Base-by-base conservation (phyloP, 2,113 vertebrate species). In the Rhinogobius similis region DNA sequence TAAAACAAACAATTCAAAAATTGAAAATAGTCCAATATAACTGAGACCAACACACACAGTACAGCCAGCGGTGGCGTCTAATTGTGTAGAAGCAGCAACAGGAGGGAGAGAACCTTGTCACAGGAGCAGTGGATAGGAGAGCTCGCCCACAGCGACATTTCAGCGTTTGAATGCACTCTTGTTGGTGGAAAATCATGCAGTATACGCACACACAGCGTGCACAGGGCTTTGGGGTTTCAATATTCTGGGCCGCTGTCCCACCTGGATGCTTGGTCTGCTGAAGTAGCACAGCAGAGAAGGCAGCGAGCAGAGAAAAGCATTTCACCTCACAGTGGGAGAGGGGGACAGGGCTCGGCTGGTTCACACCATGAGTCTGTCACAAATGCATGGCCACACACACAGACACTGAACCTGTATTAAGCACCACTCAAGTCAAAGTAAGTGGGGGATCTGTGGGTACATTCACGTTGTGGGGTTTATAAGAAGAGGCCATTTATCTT, bases 241-340 rank as follows among this genome's bases (percentile, higher is more conserved):
- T 78, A 72, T 75, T 79, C 61, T 58, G 21, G 39, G 72, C 58
- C 68, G 66, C 65, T 76, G 75, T 77, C 82, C 84, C 84, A 88
- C 83, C 84, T 80, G 86, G 73, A 75, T 77, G 83, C 73, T 55
- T 65, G 5, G 67, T 68, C 70, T 70, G 78, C 85, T 71, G 23
- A 72, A 77, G 80, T 81, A 86, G 82, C 38, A 67, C 72, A 74
- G 70, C 66, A 76, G 75, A 78, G 27, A 68, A 86, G 46, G 83
- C 78, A 83, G 83, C 67, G 61, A 75, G 78, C 70, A 58, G 80
- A 82, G 74, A 84, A 91, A 87, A 88, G 78, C 76, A 82, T 86
- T 88, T 86, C 75, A 82, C 83, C 82, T 84, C 87, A 67, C 86
- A 68, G 82, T 87, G 78, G 86, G 83, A 83, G 80, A 20, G 68